These are phyloP conservation scores for Drosophila atroscutellata DNA, from an alignment of 2,888 invertebrate species.

Conservation along the genomic window DNA sequence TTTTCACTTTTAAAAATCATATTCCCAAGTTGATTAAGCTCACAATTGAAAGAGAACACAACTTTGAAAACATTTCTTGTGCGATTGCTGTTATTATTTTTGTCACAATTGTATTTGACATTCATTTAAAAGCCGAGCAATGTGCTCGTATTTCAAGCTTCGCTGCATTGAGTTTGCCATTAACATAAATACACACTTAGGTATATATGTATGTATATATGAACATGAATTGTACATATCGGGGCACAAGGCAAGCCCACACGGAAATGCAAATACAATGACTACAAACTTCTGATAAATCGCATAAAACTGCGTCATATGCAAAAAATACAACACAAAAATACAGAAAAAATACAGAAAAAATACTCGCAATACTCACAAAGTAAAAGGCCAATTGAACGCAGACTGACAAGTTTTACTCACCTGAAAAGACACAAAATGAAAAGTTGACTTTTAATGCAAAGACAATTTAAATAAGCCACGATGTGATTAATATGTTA, in stretches of 20 bases:
- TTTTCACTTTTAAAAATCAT: not conserved
- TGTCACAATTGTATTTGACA: slow-evolving; percentile 1
- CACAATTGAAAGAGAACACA: not conserved
- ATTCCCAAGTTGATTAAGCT: not conserved
- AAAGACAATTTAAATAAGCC: slow-evolving; percentile 38
- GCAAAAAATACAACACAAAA: not conserved
- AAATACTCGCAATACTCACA: slow-evolving; percentile 40
- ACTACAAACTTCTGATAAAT: slow-evolving; percentile 42
- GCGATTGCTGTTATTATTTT: not conserved
- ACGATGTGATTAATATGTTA: slow-evolving; percentile 39
- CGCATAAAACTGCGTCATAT: slow-evolving; percentile 46
- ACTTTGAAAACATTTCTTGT: not conserved
- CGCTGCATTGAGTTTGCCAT: slow-evolving; percentile 27
- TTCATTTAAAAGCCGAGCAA: slow-evolving; percentile 7
- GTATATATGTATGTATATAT: not conserved
- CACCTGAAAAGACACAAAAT: slow-evolving; percentile 71
- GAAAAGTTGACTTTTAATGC: slow-evolving; percentile 30
- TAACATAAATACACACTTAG: slow-evolving; percentile 3
- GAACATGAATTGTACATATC: slow-evolving; percentile 37
- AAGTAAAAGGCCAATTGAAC: slow-evolving; percentile 46
- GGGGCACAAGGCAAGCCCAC: slow-evolving; percentile 61
- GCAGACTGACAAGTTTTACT: slow-evolving; percentile 64
- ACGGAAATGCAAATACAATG: slow-evolving; percentile 62
- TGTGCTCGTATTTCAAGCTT: slow-evolving; percentile 10
- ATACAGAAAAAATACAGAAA: not conserved